phyloP scores from a whole-genome alignment of 2,888 invertebrate species.

The Eurytoma californica region DNA sequence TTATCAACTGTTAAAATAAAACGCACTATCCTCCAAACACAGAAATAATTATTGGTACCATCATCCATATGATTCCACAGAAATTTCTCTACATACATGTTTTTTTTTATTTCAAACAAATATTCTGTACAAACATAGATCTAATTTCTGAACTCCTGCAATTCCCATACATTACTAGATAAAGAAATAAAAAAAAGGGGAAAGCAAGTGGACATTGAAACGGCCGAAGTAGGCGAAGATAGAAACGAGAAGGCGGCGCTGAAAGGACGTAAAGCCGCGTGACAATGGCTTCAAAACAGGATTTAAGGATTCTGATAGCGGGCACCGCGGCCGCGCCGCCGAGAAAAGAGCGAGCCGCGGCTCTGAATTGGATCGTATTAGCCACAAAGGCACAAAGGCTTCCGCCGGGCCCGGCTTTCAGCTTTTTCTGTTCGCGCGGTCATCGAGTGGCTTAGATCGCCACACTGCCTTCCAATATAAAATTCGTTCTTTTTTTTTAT shows the following conservation, averaged over 20 bases:
- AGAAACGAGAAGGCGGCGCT: neutral
- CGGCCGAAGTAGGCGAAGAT: neutral
- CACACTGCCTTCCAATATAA: slow-evolving; percentile 52
- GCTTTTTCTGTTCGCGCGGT: slow-evolving; percentile 57
- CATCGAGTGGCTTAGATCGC: slow-evolving; percentile 60
- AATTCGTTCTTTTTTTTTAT: slow-evolving; percentile 38
- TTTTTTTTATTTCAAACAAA: too few relatives aligned
- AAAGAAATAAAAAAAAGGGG: neutral
- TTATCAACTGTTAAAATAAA: too few relatives aligned
- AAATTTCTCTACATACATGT: too few relatives aligned
- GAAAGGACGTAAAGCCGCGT: slow-evolving; percentile 39
- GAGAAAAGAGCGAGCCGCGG: slow-evolving; percentile 53
- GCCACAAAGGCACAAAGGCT: slow-evolving; percentile 59
- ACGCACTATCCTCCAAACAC: too few relatives aligned
- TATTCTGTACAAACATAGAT: too few relatives aligned
- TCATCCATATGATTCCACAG: too few relatives aligned
- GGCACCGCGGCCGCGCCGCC: slow-evolving; percentile 41
- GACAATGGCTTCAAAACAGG: slow-evolving; percentile 67
- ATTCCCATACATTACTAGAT: too few relatives aligned
- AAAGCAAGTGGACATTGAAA: neutral
- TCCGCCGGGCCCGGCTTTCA: slow-evolving; percentile 53
- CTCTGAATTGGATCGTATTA: slow-evolving; percentile 68
- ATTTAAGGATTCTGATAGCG: slow-evolving; percentile 66
- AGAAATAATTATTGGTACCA: too few relatives aligned
- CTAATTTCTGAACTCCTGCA: too few relatives aligned